Conservation (phyloP, 2,888 invertebrate species). For the Asteroscopus sphinx region DNA sequence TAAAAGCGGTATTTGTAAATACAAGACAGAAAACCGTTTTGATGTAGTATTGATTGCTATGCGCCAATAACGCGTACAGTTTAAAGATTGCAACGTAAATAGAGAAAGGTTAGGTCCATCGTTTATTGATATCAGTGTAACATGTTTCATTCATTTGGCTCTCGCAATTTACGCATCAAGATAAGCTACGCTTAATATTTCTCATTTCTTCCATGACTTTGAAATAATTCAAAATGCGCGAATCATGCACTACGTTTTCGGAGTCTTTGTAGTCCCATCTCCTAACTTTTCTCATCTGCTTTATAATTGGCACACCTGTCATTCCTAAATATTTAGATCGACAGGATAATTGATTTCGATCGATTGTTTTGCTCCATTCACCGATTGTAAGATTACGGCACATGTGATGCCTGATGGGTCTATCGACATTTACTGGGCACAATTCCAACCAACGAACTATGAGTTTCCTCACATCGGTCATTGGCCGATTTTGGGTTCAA, state of each 20-base stretch:
- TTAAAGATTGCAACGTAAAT: conserved; percentile 26
- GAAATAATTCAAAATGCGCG: conserved; percentile 37
- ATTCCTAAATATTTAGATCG: neutral
- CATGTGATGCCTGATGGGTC: neutral
- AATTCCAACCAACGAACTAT: conserved; percentile 5
- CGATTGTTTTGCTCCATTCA: conserved; percentile 2
- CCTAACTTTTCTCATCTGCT: neutral
- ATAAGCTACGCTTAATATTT: conserved; percentile 15
- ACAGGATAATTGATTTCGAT: no score
- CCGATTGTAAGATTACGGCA: conserved; percentile 7
- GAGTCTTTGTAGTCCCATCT: neutral
- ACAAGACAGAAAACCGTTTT: no score
- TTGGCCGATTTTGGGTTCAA: neutral
- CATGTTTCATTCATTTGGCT: conserved; percentile 4
- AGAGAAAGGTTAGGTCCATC: conserved; percentile 45
- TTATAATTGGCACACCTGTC: no score
- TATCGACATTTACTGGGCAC: conserved; percentile 18
- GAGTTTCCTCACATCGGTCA: conserved; percentile 2
- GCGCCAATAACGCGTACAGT: conserved; percentile 11
- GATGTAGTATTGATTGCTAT: neutral
- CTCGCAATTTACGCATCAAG: conserved; percentile 33
- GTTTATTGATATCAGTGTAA: conserved; percentile 22
- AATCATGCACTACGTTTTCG: conserved; percentile 23
- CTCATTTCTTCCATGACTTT: conserved; percentile 12
- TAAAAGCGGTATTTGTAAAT: no score